Percentiles rank a stretch among this genome's conserved stretches.
Evolutionary conservation across 2,113 vertebrate species (phyloP).

Genomic region (Crotophaga sulcirostris): DNA sequence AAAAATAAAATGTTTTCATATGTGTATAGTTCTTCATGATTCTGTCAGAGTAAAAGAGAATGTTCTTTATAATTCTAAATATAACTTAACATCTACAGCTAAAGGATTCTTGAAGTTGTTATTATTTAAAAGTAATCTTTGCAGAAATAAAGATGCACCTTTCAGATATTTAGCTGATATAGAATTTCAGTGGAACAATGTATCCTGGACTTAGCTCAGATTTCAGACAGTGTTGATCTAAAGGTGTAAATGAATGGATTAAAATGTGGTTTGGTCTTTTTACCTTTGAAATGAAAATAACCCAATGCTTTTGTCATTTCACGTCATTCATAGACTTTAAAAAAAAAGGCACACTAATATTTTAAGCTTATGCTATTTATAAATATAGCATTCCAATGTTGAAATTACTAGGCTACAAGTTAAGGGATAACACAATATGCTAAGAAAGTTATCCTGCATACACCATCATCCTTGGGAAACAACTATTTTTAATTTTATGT

Average conservation of each 20-base stretch:
- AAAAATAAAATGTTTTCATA: conserved; percentile 53
- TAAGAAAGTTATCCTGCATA: background rate
- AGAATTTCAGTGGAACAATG: conserved; percentile 33
- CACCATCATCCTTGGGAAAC: background rate
- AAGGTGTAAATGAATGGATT: conserved; percentile 26
- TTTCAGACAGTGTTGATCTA: conserved; percentile 38
- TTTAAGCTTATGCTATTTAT: background rate
- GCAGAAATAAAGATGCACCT: conserved; percentile 31
- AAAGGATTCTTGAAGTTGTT: background rate
- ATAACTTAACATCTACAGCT: background rate
- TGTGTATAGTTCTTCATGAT: background rate
- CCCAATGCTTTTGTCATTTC: background rate
- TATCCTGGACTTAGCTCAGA: conserved; percentile 22
- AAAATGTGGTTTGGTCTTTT: conserved; percentile 27
- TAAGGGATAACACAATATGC: background rate
- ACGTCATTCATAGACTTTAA: background rate
- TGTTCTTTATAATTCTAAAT: conserved; percentile 31
- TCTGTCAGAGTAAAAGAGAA: conserved; percentile 29
- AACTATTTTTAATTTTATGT: background rate
- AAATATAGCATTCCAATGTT: background rate
- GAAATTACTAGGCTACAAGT: background rate
- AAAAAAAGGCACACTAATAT: background rate
- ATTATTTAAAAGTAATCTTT: background rate
- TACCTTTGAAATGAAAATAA: conserved; percentile 20
- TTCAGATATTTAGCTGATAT: conserved; percentile 37